Conservation (phyloP, 2,113 vertebrate genomes). For the Dendrocopos noguchii region DNA sequence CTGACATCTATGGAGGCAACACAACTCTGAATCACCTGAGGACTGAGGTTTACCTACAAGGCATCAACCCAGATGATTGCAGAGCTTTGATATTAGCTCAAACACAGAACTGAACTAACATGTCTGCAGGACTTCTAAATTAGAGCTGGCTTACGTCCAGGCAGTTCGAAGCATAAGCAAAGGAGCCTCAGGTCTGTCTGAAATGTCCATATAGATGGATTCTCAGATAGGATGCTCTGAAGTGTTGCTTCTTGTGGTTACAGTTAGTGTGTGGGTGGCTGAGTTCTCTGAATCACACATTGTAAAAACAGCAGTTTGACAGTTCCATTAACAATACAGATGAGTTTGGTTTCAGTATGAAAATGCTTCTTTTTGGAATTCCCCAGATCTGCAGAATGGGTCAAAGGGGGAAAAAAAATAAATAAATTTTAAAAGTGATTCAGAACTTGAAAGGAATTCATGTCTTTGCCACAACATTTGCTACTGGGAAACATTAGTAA, state of each 20-base stretch:
- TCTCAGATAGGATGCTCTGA: constrained; percentile 54
- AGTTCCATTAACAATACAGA: constrained; percentile 36
- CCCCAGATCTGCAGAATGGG: constrained; percentile 21
- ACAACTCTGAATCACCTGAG: background rate
- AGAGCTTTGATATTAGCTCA: constrained; percentile 47
- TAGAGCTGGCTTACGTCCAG: constrained; percentile 16
- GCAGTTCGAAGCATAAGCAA: background rate
- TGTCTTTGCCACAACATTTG: constrained; percentile 49
- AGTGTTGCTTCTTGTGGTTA: constrained; percentile 60
- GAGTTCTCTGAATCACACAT: constrained; percentile 52
- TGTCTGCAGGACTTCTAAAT: constrained; percentile 47
- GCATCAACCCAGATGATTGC: constrained; percentile 5
- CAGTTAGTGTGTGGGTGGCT: constrained; percentile 54
- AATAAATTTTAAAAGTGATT: background rate
- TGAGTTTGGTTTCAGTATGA: constrained; percentile 20
- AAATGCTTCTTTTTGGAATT: constrained; percentile 45
- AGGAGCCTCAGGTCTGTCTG: constrained; percentile 59
- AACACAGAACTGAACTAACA: constrained; percentile 47
- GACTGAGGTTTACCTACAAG: constrained; percentile 42
- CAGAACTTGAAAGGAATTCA: constrained; percentile 45
- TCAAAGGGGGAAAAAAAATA: background rate
- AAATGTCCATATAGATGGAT: constrained; percentile 43
- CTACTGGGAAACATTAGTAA: constrained; percentile 49
- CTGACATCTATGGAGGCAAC: background rate
- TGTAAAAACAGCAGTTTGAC: constrained; percentile 57